Percentiles rank a stretch among this genome's conserved stretches.
phyloP scores from a whole-genome alignment of 2,797 vertebrate species.

The Sebastiscus albofasciatus region DNA sequence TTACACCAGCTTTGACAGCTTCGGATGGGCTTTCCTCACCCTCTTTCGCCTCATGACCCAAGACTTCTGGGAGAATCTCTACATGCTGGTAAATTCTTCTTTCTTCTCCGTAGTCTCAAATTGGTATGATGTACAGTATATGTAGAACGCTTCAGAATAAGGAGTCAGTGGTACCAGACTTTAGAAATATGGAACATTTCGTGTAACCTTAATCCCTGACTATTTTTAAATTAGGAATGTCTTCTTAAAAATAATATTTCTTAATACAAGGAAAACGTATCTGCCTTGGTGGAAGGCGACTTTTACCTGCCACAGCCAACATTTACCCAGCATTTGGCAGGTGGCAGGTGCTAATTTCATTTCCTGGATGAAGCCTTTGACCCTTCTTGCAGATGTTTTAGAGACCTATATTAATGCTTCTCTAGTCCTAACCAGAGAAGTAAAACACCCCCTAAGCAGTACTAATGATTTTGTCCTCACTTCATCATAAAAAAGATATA shows the following conservation, averaged over 20 bases:
- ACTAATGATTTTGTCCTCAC: conserved; percentile 39
- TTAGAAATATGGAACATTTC: background rate
- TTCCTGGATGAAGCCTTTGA: background rate
- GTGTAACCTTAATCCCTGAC: background rate
- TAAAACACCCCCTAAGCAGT: conserved; percentile 20
- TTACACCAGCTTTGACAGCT: conserved; percentile 99
- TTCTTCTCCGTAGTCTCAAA: background rate
- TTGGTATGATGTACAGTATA: background rate
- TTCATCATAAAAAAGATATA: conserved; percentile 32
- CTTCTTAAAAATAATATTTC: background rate
- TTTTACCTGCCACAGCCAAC: background rate
- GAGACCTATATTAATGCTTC: conserved; percentile 2
- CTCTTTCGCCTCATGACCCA: conserved; percentile 99
- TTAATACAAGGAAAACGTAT: background rate
- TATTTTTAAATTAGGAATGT: background rate
- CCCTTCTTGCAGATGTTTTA: background rate
- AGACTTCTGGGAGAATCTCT: conserved; percentile 99
- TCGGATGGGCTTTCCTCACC: conserved; percentile 98
- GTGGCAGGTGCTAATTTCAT: background rate
- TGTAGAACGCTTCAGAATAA: background rate
- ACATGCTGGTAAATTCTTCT: conserved; percentile 87
- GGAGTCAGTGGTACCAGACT: background rate
- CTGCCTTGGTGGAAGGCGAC: background rate
- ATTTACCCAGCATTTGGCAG: background rate
- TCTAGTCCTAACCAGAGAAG: background rate